phyloP scores from a whole-genome alignment of 2,113 vertebrate genomes.

The Percopsis transmontana region DNA sequence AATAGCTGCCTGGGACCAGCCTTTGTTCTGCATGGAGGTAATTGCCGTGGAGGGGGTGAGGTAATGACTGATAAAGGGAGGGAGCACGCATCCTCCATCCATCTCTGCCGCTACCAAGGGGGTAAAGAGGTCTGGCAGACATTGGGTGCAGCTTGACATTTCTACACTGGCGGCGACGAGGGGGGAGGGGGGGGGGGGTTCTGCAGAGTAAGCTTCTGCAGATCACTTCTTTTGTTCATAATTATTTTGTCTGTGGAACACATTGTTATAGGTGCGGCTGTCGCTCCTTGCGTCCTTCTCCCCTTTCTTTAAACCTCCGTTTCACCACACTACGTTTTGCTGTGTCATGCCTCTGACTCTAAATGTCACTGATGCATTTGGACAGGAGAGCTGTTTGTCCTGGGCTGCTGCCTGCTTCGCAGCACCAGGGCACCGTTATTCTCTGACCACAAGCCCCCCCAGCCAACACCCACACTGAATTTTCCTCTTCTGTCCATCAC shows the following conservation, averaged over 20 bases:
- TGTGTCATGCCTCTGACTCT: background rate
- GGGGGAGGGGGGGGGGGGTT: too few relatives aligned
- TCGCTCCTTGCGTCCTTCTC: background rate
- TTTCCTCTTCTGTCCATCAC: constrained; percentile 9
- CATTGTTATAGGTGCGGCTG: constrained; percentile 5
- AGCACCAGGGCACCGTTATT: constrained; percentile 20
- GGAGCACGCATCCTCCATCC: constrained; percentile 39
- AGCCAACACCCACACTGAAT: constrained; percentile 26
- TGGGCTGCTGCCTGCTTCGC: constrained; percentile 2
- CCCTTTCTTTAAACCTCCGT: background rate
- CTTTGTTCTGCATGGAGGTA: constrained; percentile 57
- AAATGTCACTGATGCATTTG: constrained; percentile 40
- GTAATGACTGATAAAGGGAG: constrained; percentile 57
- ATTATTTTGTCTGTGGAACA: background rate
- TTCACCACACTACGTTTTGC: background rate
- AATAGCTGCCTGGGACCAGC: constrained; percentile 52
- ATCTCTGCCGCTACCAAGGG: constrained; percentile 27
- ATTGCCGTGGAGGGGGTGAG: constrained; percentile 52
- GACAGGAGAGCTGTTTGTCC: constrained; percentile 33
- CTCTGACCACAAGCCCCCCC: constrained; percentile 8
- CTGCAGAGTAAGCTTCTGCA: constrained; percentile 7
- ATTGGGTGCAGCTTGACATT: constrained; percentile 10
- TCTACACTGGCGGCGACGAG: constrained; percentile 3
- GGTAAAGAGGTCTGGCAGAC: constrained; percentile 18
- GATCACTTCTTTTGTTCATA: background rate